Conservation (phyloP, 2,797 vertebrate species). For the Alca torda region DNA sequence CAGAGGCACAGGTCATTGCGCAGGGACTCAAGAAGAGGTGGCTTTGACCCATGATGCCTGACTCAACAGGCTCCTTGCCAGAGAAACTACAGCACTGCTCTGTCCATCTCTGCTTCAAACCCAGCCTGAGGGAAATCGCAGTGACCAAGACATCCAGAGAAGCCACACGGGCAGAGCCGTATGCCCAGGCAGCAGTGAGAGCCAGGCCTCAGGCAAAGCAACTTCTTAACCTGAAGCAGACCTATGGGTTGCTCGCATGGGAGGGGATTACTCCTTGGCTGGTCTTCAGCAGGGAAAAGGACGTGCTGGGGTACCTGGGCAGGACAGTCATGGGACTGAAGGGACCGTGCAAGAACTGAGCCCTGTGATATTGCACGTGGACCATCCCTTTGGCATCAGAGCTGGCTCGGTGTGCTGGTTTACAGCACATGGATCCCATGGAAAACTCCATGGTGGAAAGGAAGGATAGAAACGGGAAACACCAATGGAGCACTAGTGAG, state of each 20-base stretch:
- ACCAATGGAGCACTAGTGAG: background rate
- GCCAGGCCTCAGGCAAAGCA: background rate
- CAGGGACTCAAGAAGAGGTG: accelerated
- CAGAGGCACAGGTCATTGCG: background rate
- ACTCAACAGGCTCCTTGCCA: background rate
- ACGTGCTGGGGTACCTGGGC: accelerated
- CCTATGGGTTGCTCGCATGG: background rate
- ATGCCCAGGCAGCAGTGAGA: background rate
- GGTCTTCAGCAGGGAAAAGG: background rate
- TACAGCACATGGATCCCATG: background rate
- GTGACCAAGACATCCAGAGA: background rate
- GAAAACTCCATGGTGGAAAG: background rate
- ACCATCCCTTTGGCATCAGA: background rate
- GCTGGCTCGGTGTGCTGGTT: accelerated
- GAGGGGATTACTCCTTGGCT: background rate
- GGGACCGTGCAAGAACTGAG: background rate
- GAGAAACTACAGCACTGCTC: background rate
- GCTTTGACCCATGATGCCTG: background rate
- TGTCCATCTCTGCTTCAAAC: background rate
- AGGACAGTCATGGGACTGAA: background rate
- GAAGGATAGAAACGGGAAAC: background rate
- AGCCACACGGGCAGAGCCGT: background rate
- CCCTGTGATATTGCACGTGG: accelerated
- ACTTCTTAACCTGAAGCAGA: background rate
- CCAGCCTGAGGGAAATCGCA: background rate